These are phyloP conservation scores for Brachypteracias leptosomus DNA, from an alignment of 2,113 vertebrate genomes.

Conservation along the genomic window DNA sequence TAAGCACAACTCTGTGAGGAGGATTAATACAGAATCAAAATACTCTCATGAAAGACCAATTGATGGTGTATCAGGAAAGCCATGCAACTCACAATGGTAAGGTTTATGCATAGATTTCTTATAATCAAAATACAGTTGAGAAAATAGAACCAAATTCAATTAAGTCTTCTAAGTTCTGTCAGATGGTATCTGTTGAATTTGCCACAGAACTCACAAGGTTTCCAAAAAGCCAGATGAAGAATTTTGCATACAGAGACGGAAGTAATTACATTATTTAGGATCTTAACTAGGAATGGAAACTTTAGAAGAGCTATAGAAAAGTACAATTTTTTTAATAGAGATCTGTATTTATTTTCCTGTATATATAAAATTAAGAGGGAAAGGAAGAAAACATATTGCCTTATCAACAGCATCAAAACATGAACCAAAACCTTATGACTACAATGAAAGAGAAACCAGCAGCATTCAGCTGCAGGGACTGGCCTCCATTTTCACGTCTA, in stretches of 20 bases:
- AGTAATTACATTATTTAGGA: not conserved
- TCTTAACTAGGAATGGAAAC: not conserved
- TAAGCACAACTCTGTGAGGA: not conserved
- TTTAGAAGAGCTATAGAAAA: conserved; percentile 2
- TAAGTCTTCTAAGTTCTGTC: not conserved
- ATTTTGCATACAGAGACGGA: not conserved
- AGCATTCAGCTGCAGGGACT: conserved; percentile 72
- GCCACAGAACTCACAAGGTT: not conserved
- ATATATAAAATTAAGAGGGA: not conserved
- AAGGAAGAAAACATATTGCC: not conserved
- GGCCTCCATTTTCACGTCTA: conserved; percentile 72
- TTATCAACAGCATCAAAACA: conserved; percentile 51
- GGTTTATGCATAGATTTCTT: not conserved
- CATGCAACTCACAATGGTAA: not conserved
- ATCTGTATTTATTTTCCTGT: not conserved
- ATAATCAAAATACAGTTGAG: not conserved
- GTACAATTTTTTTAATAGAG: not conserved
- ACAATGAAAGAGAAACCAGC: conserved; percentile 65
- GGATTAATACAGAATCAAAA: not conserved
- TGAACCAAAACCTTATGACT: conserved; percentile 57
- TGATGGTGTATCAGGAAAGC: not conserved
- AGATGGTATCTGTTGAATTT: not conserved
- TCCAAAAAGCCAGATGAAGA: not conserved
- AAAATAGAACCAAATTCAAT: not conserved
- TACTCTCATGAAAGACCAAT: not conserved